Base-by-base conservation (phyloP, 2,888 invertebrate genomes). In the Muschampia plurimacula region DNA sequence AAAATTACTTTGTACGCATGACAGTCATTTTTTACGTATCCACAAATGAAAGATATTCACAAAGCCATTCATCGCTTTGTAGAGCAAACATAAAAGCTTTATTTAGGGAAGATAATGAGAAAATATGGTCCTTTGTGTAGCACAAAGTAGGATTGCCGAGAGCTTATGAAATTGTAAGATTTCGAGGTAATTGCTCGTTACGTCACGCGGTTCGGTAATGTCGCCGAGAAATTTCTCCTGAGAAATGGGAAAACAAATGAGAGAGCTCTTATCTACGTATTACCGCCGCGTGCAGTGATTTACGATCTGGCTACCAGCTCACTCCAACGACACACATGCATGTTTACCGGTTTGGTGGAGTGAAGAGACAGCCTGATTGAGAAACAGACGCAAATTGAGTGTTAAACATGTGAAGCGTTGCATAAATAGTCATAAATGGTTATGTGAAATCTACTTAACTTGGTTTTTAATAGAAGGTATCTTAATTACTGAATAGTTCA, bases 211-310 rank as follows among this genome's bases (percentile, higher is more conserved):
- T 81, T 80, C 81, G 82, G 81, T 83, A 87, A 90, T 89, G 90
- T 88, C 90, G 87, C 88, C 87, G 86, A 90, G 92, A 91, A 89
- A 91, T 92, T 90, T 90, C 90, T 90, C 90, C 80, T 79, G 91
- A 89, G 91, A 92, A 92, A 92, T 92, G 90, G 91, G 87, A 89
- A 91, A 92, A 92, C 92, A 92, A 92, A 92, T 91, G 91, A 91
- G 91, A 89, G 90, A 89, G 89, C 89, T 92, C 87, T 92, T 92
- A 92, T 92, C 93, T 91, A 90, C 91, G 89, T 92, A 92, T 92
- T 91, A 92, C 89, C 88, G 86, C 81, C 83, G 86, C 86, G 86
- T 84, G 80, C 84, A 78, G 89, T 92, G 92, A 92, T 92, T 92
- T 92, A 92, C 87, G 91, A 90, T 77, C 84, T 80, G 84, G 86